Base-by-base conservation (phyloP, 1,140 invertebrate species). In the Bombus ignitus region DNA sequence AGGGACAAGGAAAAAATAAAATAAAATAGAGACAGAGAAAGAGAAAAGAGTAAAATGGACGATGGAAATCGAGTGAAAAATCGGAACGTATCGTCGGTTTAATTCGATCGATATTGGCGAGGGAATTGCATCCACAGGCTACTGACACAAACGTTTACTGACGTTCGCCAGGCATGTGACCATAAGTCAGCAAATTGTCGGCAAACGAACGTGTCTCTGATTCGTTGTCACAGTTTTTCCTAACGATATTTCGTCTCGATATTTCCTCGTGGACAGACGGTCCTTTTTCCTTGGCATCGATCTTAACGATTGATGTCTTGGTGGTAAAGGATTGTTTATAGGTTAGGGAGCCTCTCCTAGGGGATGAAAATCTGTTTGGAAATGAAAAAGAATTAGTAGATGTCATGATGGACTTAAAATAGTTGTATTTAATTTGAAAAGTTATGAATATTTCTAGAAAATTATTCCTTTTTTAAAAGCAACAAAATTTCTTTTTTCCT, bases 101-200 rank as follows among this genome's bases (percentile, higher is more conserved):
- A 42, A 75, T 74, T 75, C 53, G 59, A 82, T 65, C 80, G 71
- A 74, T 82, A 74, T 62, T 74, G 68, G 37, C 66, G 32, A 71
- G 25, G 42, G 57, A 74, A 44, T 62, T 74, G 37, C 66, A 53
- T 71, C 42, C 42, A 47, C 66, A 57, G 35, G 28, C n/a, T 78
- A 44, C n/a, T 28, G 71, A 44, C n/a, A 42, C 59, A 44, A 57
- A 72, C 57, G 42, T 59, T 42, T 62, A 62, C 71, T 62, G 57
- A 75, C 71, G 32, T 82, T 37, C 39, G 53, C 6, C 25, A n/a
- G 53, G 28, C n/a, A 81, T 72, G 70, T 13, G 28, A 35, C 47
- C 53, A 73, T 80, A 68, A 70, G 78, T 81, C 78, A 71, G 78
- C 78, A 53, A 71, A 71, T 71, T 53, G 78, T 71, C 44, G 44